phyloP scores from a whole-genome alignment of 2,797 vertebrate species.

The Manis crassicaudata region DNA sequence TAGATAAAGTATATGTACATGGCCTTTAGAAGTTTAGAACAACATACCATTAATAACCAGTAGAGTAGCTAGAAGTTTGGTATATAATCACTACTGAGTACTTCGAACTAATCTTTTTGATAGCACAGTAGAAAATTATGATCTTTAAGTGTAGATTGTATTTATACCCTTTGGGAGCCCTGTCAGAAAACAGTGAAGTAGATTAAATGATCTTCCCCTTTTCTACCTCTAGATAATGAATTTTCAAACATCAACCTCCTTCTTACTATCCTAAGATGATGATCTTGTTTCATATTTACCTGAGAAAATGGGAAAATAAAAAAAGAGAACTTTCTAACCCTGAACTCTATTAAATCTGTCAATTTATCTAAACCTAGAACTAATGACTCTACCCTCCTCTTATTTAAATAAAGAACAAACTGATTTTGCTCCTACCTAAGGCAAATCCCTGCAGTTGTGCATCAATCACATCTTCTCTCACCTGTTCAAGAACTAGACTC shows the following conservation, averaged over 20 bases:
- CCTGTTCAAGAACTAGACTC: not conserved
- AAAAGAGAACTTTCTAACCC: not conserved
- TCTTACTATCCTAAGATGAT: not conserved
- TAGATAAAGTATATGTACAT: conserved; percentile 2
- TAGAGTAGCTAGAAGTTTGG: not conserved
- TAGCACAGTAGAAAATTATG: not conserved
- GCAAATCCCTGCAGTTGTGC: not conserved
- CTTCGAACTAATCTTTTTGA: not conserved
- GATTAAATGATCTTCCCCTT: not conserved
- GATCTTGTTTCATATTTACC: conserved; percentile 16
- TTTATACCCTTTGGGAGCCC: not conserved
- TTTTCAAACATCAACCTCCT: not conserved
- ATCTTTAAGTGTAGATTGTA: not conserved
- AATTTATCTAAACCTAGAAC: not conserved
- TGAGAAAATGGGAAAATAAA: not conserved
- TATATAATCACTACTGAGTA: not conserved
- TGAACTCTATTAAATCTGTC: not conserved
- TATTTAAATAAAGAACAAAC: not conserved
- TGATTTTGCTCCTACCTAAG: not conserved
- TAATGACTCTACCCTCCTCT: not conserved
- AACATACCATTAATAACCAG: not conserved
- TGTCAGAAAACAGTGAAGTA: conserved; percentile 1
- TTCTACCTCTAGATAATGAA: not conserved
- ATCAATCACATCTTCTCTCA: not conserved
- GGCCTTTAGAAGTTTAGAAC: not conserved